phyloP scores from a whole-genome alignment of 2,888 invertebrate genomes.

The Spilosoma lubricipeda region DNA sequence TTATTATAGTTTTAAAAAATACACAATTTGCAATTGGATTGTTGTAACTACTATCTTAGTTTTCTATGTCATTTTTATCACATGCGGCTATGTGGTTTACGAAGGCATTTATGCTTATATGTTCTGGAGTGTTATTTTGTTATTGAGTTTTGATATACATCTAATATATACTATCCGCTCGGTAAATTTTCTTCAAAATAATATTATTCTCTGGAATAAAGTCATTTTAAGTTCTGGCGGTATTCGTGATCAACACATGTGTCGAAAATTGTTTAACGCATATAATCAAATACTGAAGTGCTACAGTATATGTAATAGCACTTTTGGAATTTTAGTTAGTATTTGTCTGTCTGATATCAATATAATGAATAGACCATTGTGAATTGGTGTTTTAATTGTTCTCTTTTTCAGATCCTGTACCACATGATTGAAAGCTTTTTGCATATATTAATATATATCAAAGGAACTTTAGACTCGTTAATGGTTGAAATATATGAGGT shows the following conservation, averaged over 20 bases:
- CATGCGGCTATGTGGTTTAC: not conserved
- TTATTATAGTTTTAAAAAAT: not conserved
- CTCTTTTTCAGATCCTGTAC: not conserved
- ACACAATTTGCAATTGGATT: slow-evolving; percentile 3
- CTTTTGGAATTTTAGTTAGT: slow-evolving; percentile 11
- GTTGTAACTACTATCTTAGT: not conserved
- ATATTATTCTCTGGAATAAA: slow-evolving; percentile 15
- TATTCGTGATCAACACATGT: not conserved
- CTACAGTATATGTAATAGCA: not conserved
- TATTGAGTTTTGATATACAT: slow-evolving; percentile 11
- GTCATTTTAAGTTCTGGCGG: not conserved
- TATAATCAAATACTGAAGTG: slow-evolving; percentile 1
- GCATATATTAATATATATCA: not conserved
- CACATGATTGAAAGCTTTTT: not conserved
- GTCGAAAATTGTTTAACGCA: not conserved
- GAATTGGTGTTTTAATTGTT: not conserved
- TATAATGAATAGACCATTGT: not conserved
- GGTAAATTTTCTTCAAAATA: slow-evolving; percentile 16
- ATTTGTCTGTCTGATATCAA: too few relatives aligned
- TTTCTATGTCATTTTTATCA: not conserved
- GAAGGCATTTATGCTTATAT: too few relatives aligned
- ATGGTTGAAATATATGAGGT: not conserved
- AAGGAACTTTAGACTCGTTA: not conserved
- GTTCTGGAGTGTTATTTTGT: not conserved
- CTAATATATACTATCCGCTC: too few relatives aligned